phyloP scores from a whole-genome alignment of 2,888 invertebrate species.

The Rhamnusium bicolor region DNA sequence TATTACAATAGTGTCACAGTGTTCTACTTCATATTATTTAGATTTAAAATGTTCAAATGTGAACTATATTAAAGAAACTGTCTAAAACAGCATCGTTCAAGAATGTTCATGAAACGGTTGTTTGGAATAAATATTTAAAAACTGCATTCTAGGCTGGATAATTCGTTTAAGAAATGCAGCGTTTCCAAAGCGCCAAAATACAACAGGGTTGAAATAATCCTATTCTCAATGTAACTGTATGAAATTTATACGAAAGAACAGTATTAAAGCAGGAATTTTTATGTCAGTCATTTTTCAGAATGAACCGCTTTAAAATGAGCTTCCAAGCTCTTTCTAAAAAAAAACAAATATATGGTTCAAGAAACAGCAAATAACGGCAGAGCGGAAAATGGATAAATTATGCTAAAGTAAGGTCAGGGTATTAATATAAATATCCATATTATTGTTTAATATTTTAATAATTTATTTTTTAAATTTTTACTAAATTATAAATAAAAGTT shows the following conservation, averaged over 20 bases:
- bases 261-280: conserved; percentile 4
- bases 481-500: no score
- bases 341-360: neutral
- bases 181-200: neutral
- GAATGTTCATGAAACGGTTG: neutral
- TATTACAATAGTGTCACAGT: no score
- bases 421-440: neutral
- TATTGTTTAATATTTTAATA: no score
- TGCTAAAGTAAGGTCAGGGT: neutral
- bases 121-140: neutral
- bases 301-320: neutral
- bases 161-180: neutral
- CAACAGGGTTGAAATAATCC: neutral
- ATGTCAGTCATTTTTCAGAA: conserved; percentile 16
- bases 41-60: no score
- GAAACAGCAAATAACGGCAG: neutral
- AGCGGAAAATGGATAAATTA: neutral
- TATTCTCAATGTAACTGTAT: neutral
- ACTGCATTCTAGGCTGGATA: neutral
- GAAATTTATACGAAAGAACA: conserved; percentile 9
- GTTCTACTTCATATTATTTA: no score
- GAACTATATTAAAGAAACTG: no score
- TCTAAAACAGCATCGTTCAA: no score
- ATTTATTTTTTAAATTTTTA: no score
- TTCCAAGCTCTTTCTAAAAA: neutral